A percentile compares a stretch with the other conserved stretches of the same genome.
phyloP scores from a whole-genome alignment of 2,113 vertebrate genomes.

The Riparia riparia region DNA sequence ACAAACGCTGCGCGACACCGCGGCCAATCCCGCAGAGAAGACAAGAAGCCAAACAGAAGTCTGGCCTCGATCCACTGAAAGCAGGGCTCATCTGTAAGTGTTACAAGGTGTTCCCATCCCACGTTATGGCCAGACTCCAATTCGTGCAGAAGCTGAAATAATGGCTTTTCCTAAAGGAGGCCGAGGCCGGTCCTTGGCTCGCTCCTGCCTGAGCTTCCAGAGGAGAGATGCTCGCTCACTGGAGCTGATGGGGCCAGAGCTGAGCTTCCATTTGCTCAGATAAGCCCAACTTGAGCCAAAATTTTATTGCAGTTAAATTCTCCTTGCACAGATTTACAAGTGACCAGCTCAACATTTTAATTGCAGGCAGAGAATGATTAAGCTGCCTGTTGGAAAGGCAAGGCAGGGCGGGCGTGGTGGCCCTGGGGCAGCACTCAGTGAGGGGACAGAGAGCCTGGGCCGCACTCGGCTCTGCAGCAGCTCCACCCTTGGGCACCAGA shows the following conservation, averaged over 20 bases:
- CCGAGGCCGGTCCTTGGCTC: not conserved
- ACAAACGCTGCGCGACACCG: fast-evolving
- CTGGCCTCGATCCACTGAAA: not conserved
- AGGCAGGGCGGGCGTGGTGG: not conserved
- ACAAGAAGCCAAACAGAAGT: not conserved
- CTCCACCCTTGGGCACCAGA: not conserved
- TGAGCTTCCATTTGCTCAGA: not conserved
- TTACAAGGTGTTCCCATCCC: conserved; percentile 46
- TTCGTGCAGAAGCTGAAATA: not conserved
- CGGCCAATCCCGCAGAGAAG: not conserved
- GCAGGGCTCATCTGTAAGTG: conserved; percentile 14
- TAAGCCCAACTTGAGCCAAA: not conserved
- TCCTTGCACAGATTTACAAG: not conserved
- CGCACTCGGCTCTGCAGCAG: not conserved
- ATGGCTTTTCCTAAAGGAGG: not conserved
- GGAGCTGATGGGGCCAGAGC: not conserved
- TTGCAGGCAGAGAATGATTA: not conserved
- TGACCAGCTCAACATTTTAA: not conserved
- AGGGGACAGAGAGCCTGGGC: not conserved
- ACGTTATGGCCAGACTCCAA: not conserved
- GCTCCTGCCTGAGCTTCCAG: not conserved
- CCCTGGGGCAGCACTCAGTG: not conserved
- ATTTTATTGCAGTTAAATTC: not conserved
- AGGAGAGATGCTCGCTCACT: fast-evolving
- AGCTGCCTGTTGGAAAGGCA: not conserved